Percentiles rank a stretch among this genome's conserved stretches.
Conservation (phyloP, 2,888 invertebrate genomes). For the Luperina testacea region DNA sequence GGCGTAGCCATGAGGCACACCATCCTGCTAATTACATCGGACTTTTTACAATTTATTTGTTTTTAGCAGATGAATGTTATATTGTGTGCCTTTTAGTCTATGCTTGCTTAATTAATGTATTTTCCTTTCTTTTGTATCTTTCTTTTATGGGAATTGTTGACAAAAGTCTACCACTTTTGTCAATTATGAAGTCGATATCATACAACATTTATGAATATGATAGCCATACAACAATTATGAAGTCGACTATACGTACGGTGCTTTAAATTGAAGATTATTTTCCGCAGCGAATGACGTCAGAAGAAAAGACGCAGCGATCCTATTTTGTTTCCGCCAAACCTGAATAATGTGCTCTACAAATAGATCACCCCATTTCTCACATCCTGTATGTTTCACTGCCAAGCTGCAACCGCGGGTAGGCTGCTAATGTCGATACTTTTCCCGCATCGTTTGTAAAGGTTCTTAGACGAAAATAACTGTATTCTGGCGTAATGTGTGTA, state of each 20-base stretch:
- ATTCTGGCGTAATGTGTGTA: background rate
- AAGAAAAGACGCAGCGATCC: constrained; percentile 38
- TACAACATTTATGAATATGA: too few species aligned
- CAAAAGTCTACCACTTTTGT: too few species aligned
- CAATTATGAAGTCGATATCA: too few species aligned
- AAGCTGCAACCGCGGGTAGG: constrained; percentile 24
- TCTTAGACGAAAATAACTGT: background rate
- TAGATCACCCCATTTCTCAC: constrained; percentile 40
- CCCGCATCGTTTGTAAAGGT: constrained; percentile 11
- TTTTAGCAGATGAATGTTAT: too few species aligned
- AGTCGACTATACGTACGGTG: background rate
- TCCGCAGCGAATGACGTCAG: constrained; percentile 30
- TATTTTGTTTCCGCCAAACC: constrained; percentile 45
- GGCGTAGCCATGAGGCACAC: background rate
- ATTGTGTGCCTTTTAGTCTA: background rate
- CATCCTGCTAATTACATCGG: background rate
- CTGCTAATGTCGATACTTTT: constrained; percentile 27
- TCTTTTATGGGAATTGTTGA: background rate
- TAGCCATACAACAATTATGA: background rate
- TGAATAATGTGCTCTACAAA: constrained; percentile 38
- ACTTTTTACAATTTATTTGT: background rate
- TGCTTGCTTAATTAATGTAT: background rate
- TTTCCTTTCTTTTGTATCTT: background rate
- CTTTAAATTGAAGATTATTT: constrained; percentile 6
- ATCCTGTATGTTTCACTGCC: constrained; percentile 29